These are phyloP conservation scores for Epirrhoe tristata DNA, from an alignment of 2,888 invertebrate species.

Conservation along the genomic window DNA sequence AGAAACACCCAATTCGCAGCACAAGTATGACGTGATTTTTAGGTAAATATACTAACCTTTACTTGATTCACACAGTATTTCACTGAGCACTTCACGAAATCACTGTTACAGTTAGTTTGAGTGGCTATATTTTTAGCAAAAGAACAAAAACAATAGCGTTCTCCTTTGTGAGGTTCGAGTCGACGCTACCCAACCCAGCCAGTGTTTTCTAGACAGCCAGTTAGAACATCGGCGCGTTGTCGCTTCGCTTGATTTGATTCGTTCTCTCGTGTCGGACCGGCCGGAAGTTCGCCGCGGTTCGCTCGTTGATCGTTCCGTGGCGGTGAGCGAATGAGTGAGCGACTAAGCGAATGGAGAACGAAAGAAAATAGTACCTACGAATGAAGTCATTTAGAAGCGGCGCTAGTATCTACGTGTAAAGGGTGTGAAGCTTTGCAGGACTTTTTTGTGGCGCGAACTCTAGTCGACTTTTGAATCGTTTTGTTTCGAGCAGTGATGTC, in stretches of 20 bases:
- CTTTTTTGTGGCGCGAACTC: too few species aligned
- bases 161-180: conserved; percentile 64
- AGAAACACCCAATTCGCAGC: conserved; percentile 65
- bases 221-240: conserved; percentile 10
- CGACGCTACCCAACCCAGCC: conserved; percentile 55
- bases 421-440: too few species aligned
- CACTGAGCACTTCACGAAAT: conserved; percentile 42
- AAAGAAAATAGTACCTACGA: background rate
- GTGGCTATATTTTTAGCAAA: conserved; percentile 34
- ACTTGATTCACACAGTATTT: conserved; percentile 33
- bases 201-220: background rate
- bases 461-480: too few species aligned
- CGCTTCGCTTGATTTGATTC: conserved; percentile 5
- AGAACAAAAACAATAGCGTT: conserved; percentile 68
- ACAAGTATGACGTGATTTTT: conserved; percentile 67
- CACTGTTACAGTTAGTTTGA: conserved; percentile 34
- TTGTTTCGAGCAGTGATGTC: too few species aligned
- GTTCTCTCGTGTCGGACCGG: conserved; percentile 1
- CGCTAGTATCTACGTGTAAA: background rate
- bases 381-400: too few species aligned
- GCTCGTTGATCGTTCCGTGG: conserved; percentile 1
- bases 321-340: conserved; percentile 1
- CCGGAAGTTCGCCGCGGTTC: conserved; percentile 8
- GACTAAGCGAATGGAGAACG: background rate
- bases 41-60: conserved; percentile 72